A percentile compares a stretch with the other conserved stretches of the same genome.
These are phyloP conservation scores for Zaprionus kolodkinae DNA, from an alignment of 1,140 invertebrate species.

Conservation along the genomic window DNA sequence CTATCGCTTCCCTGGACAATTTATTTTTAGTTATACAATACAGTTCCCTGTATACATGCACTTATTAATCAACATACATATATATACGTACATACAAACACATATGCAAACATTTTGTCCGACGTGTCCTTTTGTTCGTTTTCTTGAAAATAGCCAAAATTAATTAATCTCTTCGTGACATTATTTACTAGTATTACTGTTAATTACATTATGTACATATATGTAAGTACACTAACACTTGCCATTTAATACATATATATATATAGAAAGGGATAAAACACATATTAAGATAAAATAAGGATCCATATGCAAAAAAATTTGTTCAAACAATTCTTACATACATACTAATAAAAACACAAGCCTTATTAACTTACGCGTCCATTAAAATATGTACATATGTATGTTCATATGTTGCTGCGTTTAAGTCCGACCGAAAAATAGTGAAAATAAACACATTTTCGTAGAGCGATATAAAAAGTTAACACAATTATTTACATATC, in stretches of 20 bases:
- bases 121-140: constrained; percentile 3
- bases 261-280: neutral
- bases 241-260: too few relatives aligned
- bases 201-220: neutral
- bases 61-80: constrained; percentile 12
- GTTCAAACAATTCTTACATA: neutral
- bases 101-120: constrained; percentile 7
- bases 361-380: neutral
- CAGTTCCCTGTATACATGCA: neutral
- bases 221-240: neutral
- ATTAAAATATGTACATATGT: neutral
- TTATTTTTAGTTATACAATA: constrained; percentile 2
- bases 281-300: too few relatives aligned
- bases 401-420: neutral
- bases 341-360: neutral
- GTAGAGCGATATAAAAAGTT: neutral
- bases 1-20: neutral
- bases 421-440: neutral
- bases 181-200: neutral
- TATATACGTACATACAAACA: neutral
- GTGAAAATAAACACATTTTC: neutral
- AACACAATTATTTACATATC: neutral
- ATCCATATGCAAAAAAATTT: neutral
- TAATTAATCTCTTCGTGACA: neutral
- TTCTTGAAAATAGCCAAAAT: neutral